These are phyloP conservation scores for Enteromius fasciolatus DNA, from an alignment of 2,797 vertebrate genomes.

Conservation along the genomic window DNA sequence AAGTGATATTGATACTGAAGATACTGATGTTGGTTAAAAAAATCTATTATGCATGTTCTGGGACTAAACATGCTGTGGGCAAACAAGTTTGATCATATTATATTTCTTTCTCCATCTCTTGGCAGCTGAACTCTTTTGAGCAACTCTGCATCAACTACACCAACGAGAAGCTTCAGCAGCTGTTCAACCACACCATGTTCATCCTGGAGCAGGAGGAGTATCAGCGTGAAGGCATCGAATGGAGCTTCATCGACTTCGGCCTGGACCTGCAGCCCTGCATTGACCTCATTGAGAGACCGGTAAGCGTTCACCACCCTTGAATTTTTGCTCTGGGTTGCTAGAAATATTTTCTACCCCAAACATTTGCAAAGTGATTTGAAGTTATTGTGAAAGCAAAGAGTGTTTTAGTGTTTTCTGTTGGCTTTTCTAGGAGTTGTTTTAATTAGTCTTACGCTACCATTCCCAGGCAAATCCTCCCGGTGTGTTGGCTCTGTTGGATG, in stretches of 20 bases:
- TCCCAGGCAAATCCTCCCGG: constrained; percentile 93
- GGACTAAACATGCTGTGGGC: constrained; percentile 21
- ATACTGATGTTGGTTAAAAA: neutral
- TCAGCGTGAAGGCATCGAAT: constrained; percentile 92
- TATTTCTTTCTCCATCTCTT: constrained; percentile 17
- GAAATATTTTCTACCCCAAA: neutral
- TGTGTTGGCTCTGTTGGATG: constrained; percentile 92
- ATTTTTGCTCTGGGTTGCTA: neutral
- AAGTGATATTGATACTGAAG: neutral
- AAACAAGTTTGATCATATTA: neutral
- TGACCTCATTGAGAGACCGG: constrained; percentile 88
- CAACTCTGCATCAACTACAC: constrained; percentile 96
- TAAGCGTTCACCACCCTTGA: constrained; percentile 65
- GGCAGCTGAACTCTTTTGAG: constrained; percentile 90
- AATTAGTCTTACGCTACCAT: constrained; percentile 9
- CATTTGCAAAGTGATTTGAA: neutral
- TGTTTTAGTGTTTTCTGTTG: constrained; percentile 4
- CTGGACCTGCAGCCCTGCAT: constrained; percentile 84
- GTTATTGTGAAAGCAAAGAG: neutral
- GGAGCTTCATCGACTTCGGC: constrained; percentile 94
- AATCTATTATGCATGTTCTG: neutral
- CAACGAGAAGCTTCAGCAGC: constrained; percentile 93
- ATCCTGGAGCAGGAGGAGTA: constrained; percentile 94
- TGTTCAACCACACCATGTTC: constrained; percentile 98
- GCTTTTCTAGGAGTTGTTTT: neutral